Base-by-base conservation (phyloP, 2,797 vertebrate genomes). In the Takifugu rubripes region DNA sequence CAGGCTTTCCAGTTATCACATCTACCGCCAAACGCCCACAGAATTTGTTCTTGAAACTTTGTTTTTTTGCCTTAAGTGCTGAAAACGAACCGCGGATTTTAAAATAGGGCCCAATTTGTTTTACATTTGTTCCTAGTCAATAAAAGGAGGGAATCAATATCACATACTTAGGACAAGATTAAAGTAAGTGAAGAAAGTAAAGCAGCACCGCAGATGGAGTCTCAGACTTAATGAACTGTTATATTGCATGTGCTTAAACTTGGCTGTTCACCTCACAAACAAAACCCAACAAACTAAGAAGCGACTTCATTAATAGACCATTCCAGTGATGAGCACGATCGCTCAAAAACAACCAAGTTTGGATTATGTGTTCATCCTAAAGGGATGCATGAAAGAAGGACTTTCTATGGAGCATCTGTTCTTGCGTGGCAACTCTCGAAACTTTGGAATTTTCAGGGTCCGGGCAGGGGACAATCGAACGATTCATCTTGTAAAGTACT, bases 161-260 rank as follows among this genome's bases (percentile, higher is more conserved):
- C 17, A 64, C n/a, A 64, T 45, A 51, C 57, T 66, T 52, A 43
- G 9, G 42, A 56, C 55, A 27, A 60, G 49, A 73, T 65, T 63
- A 36, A 65, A 51, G 21, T 21, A 31, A 60, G 52, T 55, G 59
- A 72, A 78, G 59, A 79, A 17, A 51, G 42, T 49, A 49, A 68
- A 83, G 69, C 42, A 65, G 52, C 31, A 60, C 45, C 31, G 6
- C 42, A 49, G 36, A 52, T 56, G 31, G 29, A 47, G 51, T 31
- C 27, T 56, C 25, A 56, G 53, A 79, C 50, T 76, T 74, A 75
- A 74, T 74, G 45, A 64, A 61, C 49, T 54, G 48, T 66, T 61
- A 45, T 61, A 66, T 61, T 58, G 44, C 57, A 65, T 52, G 53
- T 17, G 48, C 42, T 52, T 52, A 46, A 64, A 40, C 49, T 5